Evolutionary conservation across 2,888 invertebrate species (phyloP), one percentile per base, ranked within the genome.

Genomic region (Catocala fraxini): DNA sequence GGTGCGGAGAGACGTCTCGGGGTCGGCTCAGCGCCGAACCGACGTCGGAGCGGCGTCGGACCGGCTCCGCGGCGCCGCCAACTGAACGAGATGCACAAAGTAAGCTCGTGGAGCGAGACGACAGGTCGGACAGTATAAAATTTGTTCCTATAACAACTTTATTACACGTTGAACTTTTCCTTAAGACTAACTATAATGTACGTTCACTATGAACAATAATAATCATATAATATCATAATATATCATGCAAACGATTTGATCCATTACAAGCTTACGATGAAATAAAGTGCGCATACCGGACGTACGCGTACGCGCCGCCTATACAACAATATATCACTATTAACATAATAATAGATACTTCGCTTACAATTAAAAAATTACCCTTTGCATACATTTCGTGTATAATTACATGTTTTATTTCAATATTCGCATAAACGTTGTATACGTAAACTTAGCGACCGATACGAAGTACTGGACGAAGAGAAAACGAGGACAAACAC

Each of bases 81-180:
- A 35, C 35, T 41, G 58, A 66, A 67, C 70, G 70, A 74, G 5
- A 56, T 64, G 78, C 80, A 81, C 70, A 79, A 77, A 80, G 77
- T 73, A 79, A 83, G 83, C 84, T 83, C 85, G 73, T 70, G 77
- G 80, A 80, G 79, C 81, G 82, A 77, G 76, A 76, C 80, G 81
- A 80, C 81, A 79, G 73, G 68, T 80, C 82, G 70, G 87, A 86
- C 85, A 86, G 85, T 87, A 87, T 76, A 85, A 87, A 89, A 89
- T 83, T 85, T 84, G 77, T 76, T 80, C 75, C 84, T 89, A 87
- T 85, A 87, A 88, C 87, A 85, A 88, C 79, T 81, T 77, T 82
- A 83, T 75, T 77, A 74, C 70, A 68, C 68, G 71, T 67, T 56
- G 60, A 81, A 82, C 73, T 73, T 80, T 75, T 71, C 56, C 72